Evolutionary conservation across 1,140 invertebrate genomes (phyloP).

Genomic region (Drosophila suzukii): DNA sequence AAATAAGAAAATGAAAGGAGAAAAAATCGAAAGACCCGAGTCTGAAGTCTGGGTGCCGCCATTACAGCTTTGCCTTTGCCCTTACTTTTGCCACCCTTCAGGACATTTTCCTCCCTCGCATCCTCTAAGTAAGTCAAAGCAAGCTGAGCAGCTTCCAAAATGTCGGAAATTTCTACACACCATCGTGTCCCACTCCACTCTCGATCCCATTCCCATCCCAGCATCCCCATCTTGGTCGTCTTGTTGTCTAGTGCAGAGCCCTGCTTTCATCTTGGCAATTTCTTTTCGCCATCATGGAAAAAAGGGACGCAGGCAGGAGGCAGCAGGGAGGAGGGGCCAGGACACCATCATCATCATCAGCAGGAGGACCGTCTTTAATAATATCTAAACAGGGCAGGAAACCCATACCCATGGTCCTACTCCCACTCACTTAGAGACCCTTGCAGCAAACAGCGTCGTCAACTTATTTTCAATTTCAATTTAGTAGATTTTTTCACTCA

Average conservation of each 20-base stretch:
- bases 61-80: background rate
- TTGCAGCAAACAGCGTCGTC: slow-evolving; percentile 70
- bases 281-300: slow-evolving; percentile 63
- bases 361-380: slow-evolving; percentile 70
- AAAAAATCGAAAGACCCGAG: slow-evolving; percentile 26
- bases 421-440: background rate
- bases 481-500: slow-evolving; percentile 81
- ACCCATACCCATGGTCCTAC: background rate
- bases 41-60: slow-evolving; percentile 26
- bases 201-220: too few relatives aligned
- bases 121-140: slow-evolving; percentile 70
- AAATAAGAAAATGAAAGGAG: slow-evolving; percentile 76
- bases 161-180: slow-evolving; percentile 78
- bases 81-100: background rate
- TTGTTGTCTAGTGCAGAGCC: slow-evolving; percentile 53
- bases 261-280: slow-evolving; percentile 80
- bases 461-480: slow-evolving; percentile 83
- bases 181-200: background rate
- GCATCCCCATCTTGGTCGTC: background rate
- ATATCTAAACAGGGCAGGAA: slow-evolving; percentile 60
- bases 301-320: background rate
- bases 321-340: background rate
- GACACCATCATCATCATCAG: slow-evolving; percentile 16
- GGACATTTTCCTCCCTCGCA: slow-evolving; percentile 10
- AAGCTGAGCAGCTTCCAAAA: slow-evolving; percentile 77